Base-by-base conservation (phyloP, 1,140 invertebrate genomes). In the Oreohelix idahoensis region DNA sequence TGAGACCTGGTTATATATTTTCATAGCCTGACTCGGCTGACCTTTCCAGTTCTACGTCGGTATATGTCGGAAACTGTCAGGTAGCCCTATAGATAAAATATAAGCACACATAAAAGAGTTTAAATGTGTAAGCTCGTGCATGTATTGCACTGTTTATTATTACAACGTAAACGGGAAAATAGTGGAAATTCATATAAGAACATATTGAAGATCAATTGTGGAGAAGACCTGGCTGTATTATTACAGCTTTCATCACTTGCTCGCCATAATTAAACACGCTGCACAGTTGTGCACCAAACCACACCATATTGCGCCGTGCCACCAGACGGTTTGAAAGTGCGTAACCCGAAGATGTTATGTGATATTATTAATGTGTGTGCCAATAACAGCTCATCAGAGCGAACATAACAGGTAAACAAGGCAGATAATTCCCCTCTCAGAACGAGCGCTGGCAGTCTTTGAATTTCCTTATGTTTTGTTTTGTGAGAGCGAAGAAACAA, bases 301-400 rank as follows among this genome's bases (percentile, higher is more conserved):
- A 66, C 63, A 66, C 29, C 11, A 32, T 66, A n/a, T 66, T 66
- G 63, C 29, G 63, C 63, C 5, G 2, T 66, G n/a, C 63, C n/a
- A 66, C 63, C 63, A 66, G 63, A 66, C 2, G 5, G 8, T 35
- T 32, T 29, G 63, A 32, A 66, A 66, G 63, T 66, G 63, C 63
- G 29, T 66, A 66, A 66, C 63, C 63, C 63, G 63, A 66, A 29
- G 17, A 32, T 66, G 63, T 66, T 66, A 66, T 23, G 63, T 32
- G 63, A 66, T 66, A 66, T 66, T 66, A 66, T 66, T 32, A 66
- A 66, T 66, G 63, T 32, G 2, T 32, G 63, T 32, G 63, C 63
- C 63, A 66, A 66, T 66, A 66, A 66, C 63, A 32, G 29, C 63
- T 66, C 63, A 32, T 66, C 63, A 11, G 29, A 66, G 63, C 63